Evolutionary conservation across 2,113 vertebrate genomes (phyloP), one percentile per base, ranked within the genome.

Genomic region (Daubentonia madagascariensis): DNA sequence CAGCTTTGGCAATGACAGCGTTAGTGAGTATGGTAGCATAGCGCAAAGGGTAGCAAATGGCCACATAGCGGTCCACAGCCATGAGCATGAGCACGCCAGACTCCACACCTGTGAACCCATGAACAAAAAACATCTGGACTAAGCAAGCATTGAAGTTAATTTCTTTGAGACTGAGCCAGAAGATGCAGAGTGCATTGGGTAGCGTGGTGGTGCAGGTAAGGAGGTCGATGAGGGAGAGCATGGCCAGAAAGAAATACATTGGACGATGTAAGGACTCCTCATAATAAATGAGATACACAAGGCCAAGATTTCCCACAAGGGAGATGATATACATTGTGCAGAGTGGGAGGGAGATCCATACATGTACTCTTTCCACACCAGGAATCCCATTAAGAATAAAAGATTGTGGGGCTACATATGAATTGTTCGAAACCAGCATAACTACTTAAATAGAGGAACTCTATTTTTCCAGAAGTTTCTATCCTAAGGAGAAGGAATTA

Each of bases 311-410:
- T 32, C 97, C 96, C 81, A 97, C 35, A 30, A 98, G 92, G 35
- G 95, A 95, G 30, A 95, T 92, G 50, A 92, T 25, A 35, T 98
- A 97, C 89, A 98, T 97, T 67, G 88, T 91, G 48, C 95, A 97
- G 59, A 98, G 73, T 40, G 97, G 96, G 5, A 97, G 70, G 11
- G 94, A 97, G 79, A 98, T 89, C 96, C 97, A 97, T 5, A 93
- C 16, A 3, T 97, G 97, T 14, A 76, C 63, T 43, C 35, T 68
- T 93, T 97, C 97, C 50, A 98, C 57, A 20, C 89, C 93, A 57
- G 98, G 97, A 92, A 98, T 95, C 61, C 96, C 96, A 81, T 93
- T 95, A 85, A 98, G 81, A 95, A 97, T 84, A 85, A 98, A 98
- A 90, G 6, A 79, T 52, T 85, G 25, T 6, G 93, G 89, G 5